Conservation (phyloP, 2,888 invertebrate species). For the Nephrocerus scutellatus region DNA sequence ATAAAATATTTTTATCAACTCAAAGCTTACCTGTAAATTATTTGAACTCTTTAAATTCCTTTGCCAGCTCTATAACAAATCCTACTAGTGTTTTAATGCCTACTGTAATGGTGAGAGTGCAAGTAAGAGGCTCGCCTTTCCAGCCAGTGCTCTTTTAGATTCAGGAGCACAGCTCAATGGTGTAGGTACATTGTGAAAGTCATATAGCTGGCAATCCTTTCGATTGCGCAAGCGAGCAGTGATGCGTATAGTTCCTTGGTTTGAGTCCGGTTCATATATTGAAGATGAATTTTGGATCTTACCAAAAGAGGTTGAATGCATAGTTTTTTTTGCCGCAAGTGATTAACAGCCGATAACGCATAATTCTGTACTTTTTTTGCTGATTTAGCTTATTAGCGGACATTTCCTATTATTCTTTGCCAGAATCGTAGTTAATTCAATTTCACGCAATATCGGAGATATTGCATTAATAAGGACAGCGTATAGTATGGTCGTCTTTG, state of each 20-base stretch:
- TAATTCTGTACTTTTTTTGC: not conserved
- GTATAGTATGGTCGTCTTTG: too few species aligned
- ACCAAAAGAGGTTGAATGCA: not conserved
- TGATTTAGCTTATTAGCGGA: not conserved
- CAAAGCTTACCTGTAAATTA: too few species aligned
- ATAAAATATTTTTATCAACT: too few species aligned
- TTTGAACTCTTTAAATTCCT: too few species aligned
- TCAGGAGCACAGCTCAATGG: slow-evolving; percentile 3
- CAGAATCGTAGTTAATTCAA: too few species aligned
- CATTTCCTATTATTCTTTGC: too few species aligned
- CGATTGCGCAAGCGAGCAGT: not conserved
- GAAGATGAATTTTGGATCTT: slow-evolving; percentile 5
- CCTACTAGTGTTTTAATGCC: too few species aligned
- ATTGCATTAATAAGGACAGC: too few species aligned
- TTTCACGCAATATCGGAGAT: too few species aligned
- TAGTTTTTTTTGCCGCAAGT: not conserved
- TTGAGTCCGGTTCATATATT: too few species aligned
- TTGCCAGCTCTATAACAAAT: too few species aligned
- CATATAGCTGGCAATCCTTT: slow-evolving; percentile 5
- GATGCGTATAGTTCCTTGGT: slow-evolving; percentile 1
- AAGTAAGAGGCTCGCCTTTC: not conserved
- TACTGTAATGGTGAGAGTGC: slow-evolving; percentile 2
- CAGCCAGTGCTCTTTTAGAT: not conserved
- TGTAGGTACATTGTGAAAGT: not conserved
- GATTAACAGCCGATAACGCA: not conserved